Evolutionary conservation across 1,140 invertebrate genomes (phyloP), one percentile per base, ranked within the genome.

Genomic region (Aporrectodea caliginosa): DNA sequence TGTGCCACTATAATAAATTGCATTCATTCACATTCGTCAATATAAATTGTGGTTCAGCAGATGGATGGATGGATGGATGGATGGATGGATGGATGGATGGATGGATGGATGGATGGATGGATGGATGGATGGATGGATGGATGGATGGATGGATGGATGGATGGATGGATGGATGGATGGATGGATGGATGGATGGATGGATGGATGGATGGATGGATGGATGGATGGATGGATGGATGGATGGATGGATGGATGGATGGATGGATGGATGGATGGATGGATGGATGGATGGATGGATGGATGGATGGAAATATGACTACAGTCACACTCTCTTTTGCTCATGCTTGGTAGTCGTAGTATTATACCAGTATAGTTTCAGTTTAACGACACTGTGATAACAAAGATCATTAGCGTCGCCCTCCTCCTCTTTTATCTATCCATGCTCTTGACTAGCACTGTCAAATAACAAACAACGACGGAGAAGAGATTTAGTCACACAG

Each of bases 111-210:
- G 69, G 69, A 70, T 70, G 16, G 69, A 70, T 70, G 69, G 69
- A 70, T 16, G 69, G 69, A 70, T 70, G 69, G 69, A 70, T 70
- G 69, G 69, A 70, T 16, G 69, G 69, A 70, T 70, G 16, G 69
- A 70, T 70, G 69, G 69, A 70, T 16, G 69, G 69, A 70, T 70
- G 69, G 69, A 70, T 70, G 69, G 69, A 70, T 16, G 16, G 69
- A 70, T 70, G 69, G 69, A 70, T 70, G 69, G 69, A 70, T 70
- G 69, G 69, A 70, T 70, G 69, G 69, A 70, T 71, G 69, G 69
- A 71, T n/a, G 69, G 69, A 71, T n/a, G 69, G 69, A 71, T n/a
- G 69, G 69, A 71, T 71, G 69, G 16, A 71, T 71, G 69, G 69
- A 71, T n/a, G 12, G 69, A 71, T n/a, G 69, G 22, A 71, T 1